Percentiles rank a stretch among this genome's conserved stretches.
phyloP scores from a whole-genome alignment of 2,797 vertebrate species.

The Gallinago stenura region DNA sequence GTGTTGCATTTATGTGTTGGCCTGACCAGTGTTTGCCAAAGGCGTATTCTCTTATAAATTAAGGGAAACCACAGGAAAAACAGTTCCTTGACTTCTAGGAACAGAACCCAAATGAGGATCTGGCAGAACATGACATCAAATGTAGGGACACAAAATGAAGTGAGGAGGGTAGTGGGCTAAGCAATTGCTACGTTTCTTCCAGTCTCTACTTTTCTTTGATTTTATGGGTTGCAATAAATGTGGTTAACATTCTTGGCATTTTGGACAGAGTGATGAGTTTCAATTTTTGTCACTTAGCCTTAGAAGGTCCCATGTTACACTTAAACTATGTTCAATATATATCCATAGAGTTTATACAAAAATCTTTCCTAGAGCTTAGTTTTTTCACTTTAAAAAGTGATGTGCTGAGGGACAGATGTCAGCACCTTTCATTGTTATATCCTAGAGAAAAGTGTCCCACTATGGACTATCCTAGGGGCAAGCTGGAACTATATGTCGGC shows the following conservation, averaged over 20 bases:
- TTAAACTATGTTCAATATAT: not conserved
- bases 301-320: not conserved
- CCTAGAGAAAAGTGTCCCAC: accelerated
- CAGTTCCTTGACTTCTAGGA: conserved; percentile 5
- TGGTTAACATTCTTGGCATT: accelerated
- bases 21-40: not conserved
- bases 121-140: conserved; percentile 30
- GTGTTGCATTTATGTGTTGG: not conserved
- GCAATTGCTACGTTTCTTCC: not conserved
- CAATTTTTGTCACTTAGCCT: not conserved
- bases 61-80: conserved; percentile 1
- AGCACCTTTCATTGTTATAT: not conserved
- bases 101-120: conserved; percentile 43
- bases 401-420: not conserved
- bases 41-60: not conserved
- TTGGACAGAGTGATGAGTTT: not conserved
- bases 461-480: too few species aligned
- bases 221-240: not conserved
- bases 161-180: not conserved
- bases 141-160: conserved; percentile 41
- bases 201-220: not conserved
- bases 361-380: not conserved
- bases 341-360: not conserved
- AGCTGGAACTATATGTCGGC: not conserved
- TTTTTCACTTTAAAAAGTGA: not conserved